These are phyloP conservation scores for Tachina grossa DNA, from an alignment of 2,888 invertebrate species.

Conservation along the genomic window DNA sequence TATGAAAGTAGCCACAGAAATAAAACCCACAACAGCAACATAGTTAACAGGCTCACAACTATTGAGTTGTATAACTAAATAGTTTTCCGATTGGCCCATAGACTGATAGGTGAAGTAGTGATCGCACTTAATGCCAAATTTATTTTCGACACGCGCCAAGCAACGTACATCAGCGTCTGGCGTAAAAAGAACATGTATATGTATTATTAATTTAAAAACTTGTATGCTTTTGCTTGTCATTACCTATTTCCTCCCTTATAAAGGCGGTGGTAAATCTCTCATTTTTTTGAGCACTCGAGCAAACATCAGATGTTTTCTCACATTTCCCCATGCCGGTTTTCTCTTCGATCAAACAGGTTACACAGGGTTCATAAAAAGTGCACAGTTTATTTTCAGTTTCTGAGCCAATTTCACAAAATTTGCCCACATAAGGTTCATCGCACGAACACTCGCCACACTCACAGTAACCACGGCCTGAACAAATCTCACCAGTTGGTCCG, in stretches of 20 bases:
- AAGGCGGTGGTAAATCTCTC: slow-evolving; percentile 77
- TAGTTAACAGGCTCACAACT: slow-evolving; percentile 76
- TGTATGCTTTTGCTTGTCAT: neutral
- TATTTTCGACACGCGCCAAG: slow-evolving; percentile 77
- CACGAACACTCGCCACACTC: slow-evolving; percentile 86
- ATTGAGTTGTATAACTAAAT: slow-evolving; percentile 76
- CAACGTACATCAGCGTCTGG: slow-evolving; percentile 75
- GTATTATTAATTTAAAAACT: neutral
- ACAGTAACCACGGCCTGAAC: slow-evolving; percentile 90
- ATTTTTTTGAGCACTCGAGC: slow-evolving; percentile 75
- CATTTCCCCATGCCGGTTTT: slow-evolving; percentile 75
- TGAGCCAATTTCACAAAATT: slow-evolving; percentile 79
- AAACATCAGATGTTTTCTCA: slow-evolving; percentile 76
- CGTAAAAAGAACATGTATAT: neutral
- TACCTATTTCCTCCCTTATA: slow-evolving; percentile 75
- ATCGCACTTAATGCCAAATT: slow-evolving; percentile 79
- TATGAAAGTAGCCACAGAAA: slow-evolving; percentile 83
- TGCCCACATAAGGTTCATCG: slow-evolving; percentile 77
- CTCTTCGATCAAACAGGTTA: slow-evolving; percentile 79
- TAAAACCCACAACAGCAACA: slow-evolving; percentile 77
- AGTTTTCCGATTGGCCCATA: slow-evolving; percentile 73
- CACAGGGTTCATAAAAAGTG: slow-evolving; percentile 80
- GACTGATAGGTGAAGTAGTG: slow-evolving; percentile 78
- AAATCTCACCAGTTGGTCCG: slow-evolving; percentile 85
- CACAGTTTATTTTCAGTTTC: slow-evolving; percentile 80